These are phyloP conservation scores for Tachyglossus aculeatus DNA, from an alignment of 2,797 vertebrate genomes.

Conservation along the genomic window DNA sequence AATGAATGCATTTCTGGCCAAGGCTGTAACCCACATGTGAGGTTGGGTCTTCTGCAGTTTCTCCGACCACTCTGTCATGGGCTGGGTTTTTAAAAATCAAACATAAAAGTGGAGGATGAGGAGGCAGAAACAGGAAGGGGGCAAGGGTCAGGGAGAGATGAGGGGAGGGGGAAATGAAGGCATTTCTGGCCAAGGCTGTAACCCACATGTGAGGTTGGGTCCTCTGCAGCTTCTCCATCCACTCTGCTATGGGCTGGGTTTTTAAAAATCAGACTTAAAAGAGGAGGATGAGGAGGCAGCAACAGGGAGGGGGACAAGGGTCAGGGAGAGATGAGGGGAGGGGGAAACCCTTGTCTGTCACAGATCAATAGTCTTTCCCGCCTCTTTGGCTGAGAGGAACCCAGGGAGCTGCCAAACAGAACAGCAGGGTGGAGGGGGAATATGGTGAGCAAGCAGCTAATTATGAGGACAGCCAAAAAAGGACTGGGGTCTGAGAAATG, in stretches of 20 bases:
- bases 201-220: neutral
- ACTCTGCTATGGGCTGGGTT: neutral
- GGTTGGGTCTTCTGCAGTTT: neutral
- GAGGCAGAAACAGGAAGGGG: neutral
- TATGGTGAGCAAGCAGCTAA: neutral
- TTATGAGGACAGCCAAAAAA: constrained; percentile 19
- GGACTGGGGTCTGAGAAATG: constrained; percentile 3
- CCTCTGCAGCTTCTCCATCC: neutral
- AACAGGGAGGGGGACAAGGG: neutral
- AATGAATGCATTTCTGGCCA: neutral
- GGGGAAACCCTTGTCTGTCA: neutral
- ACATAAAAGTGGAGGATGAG: neutral
- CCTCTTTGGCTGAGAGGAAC: neutral
- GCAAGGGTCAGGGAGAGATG: neutral
- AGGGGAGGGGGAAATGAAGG: neutral
- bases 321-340: no score
- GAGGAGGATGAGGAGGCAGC: neutral
- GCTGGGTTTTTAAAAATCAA: neutral
- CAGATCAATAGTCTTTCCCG: neutral
- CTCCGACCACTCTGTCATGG: neutral
- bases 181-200: neutral
- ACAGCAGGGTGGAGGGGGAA: neutral
- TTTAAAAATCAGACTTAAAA: neutral
- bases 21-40: neutral
- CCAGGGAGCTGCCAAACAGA: neutral